Conservation (phyloP, 2,113 vertebrate species). For the Todiramphus saurophagus region DNA sequence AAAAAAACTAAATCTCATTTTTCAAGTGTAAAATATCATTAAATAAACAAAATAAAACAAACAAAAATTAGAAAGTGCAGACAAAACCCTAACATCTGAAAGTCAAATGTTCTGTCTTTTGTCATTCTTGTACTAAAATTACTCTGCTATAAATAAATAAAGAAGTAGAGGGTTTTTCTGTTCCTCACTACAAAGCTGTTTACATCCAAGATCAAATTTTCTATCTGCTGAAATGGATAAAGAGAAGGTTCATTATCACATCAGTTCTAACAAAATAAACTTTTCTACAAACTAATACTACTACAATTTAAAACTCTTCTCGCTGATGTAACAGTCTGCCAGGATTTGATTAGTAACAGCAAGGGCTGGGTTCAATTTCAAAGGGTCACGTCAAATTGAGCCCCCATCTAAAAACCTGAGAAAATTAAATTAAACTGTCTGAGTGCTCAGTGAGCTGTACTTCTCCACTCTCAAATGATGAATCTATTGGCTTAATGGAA, state of each 20-base stretch:
- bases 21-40: neutral
- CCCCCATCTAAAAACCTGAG: conserved; percentile 42
- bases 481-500: conserved; percentile 52
- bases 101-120: neutral
- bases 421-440: conserved; percentile 66
- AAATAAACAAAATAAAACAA: neutral
- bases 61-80: neutral
- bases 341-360: conserved; percentile 49
- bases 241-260: conserved; percentile 30
- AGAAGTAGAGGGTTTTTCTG: neutral
- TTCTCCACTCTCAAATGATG: conserved; percentile 27
- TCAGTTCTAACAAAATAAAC: conserved; percentile 32
- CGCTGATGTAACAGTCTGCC: neutral
- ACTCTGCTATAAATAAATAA: neutral
- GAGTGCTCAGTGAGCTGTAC: conserved; percentile 31
- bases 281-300: conserved; percentile 8
- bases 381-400: conserved; percentile 51
- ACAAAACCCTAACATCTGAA: neutral
- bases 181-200: neutral
- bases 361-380: conserved; percentile 45
- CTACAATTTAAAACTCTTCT: conserved; percentile 33
- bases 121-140: neutral
- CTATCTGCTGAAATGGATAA: conserved; percentile 14
- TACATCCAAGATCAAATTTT: conserved; percentile 19
- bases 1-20: neutral